phyloP scores from a whole-genome alignment of 2,797 vertebrate species.

The Muscicapa striata region DNA sequence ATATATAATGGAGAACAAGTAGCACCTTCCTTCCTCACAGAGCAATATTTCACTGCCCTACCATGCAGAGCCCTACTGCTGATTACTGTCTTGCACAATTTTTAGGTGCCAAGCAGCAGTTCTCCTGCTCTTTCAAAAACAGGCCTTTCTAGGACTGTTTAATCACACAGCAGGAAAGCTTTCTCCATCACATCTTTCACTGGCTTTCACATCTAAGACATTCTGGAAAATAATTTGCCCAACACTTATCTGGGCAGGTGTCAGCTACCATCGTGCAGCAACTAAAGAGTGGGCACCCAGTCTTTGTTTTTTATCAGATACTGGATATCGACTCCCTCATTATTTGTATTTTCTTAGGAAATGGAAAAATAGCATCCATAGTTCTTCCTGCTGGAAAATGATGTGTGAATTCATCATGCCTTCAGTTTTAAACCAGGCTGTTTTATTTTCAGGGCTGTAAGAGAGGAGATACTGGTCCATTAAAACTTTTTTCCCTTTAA shows the following conservation, averaged over 20 bases:
- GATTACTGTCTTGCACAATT: background rate
- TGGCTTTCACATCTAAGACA: background rate
- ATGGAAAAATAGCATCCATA: background rate
- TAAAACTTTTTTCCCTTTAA: background rate
- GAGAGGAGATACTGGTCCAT: background rate
- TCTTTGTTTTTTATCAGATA: constrained; percentile 29
- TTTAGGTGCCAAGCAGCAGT: background rate
- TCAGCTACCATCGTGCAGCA: background rate
- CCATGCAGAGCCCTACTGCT: background rate
- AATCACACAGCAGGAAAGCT: background rate
- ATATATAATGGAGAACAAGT: background rate
- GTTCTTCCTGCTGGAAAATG: constrained; percentile 9
- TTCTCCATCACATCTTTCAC: background rate
- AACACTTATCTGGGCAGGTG: background rate
- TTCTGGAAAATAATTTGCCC: background rate
- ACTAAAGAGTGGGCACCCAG: background rate
- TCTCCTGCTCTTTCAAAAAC: background rate
- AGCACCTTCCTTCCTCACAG: background rate
- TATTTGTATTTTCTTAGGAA: constrained; percentile 11
- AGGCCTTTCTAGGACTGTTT: background rate
- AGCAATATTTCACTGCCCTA: background rate
- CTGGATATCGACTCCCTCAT: background rate
- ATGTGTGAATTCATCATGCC: background rate
- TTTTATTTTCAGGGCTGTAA: background rate
- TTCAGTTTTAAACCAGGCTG: background rate